Percentiles rank a stretch among this genome's conserved stretches.
These are phyloP conservation scores for Pseudomyrmex pallidus DNA, from an alignment of 1,140 invertebrate genomes.

Conservation along the genomic window DNA sequence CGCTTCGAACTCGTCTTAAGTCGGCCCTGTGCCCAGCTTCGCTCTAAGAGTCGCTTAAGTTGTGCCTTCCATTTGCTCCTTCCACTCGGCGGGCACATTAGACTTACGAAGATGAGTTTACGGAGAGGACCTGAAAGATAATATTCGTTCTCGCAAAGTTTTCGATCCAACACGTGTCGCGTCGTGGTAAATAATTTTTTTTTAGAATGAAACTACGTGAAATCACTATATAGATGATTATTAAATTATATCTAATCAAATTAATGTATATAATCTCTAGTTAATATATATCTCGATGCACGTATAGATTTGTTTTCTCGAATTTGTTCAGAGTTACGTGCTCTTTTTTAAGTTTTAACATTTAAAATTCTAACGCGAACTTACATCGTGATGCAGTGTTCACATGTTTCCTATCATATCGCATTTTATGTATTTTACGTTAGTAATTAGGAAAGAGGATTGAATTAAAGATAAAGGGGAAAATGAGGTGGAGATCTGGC, in stretches of 20 bases:
- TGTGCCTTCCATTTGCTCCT: slow-evolving; percentile 39
- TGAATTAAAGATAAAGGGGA: neutral
- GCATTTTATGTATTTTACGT: neutral
- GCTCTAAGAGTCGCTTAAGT: slow-evolving; percentile 34
- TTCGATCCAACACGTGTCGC: slow-evolving; percentile 39
- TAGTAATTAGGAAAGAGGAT: neutral
- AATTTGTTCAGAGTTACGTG: neutral
- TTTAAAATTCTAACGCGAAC: too few relatives aligned
- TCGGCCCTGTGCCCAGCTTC: slow-evolving; percentile 21
- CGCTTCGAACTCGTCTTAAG: slow-evolving; percentile 14
- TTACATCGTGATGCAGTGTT: too few relatives aligned
- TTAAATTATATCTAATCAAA: neutral
- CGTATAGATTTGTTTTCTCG: neutral
- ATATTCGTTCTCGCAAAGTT: slow-evolving; percentile 31
- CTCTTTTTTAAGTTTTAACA: neutral
- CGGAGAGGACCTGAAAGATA: slow-evolving; percentile 22
- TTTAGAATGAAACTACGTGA: slow-evolving; percentile 11
- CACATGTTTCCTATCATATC: too few relatives aligned
- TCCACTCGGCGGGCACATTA: slow-evolving; percentile 27
- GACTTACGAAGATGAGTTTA: slow-evolving; percentile 41
- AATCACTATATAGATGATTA: neutral
- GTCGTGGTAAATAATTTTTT: neutral
- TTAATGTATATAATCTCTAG: neutral
- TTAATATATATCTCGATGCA: too few relatives aligned
- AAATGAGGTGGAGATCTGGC: neutral